These are phyloP conservation scores for Scaptodrosophila latifasciaeformis DNA, from an alignment of 2,888 invertebrate genomes.

Conservation along the genomic window DNA sequence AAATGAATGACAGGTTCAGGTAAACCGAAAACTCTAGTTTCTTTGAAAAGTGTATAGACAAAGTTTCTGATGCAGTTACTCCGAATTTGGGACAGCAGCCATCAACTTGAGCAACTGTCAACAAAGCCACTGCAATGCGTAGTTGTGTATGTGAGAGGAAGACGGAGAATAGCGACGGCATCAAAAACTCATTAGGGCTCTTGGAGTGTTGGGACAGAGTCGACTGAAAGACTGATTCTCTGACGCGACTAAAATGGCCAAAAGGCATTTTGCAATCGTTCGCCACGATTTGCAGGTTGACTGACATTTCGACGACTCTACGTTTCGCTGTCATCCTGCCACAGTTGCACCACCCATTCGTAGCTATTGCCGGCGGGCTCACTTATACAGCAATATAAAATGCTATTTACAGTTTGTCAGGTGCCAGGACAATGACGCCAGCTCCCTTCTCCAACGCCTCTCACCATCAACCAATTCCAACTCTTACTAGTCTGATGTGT, in stretches of 20 bases:
- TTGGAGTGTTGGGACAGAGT: conserved; percentile 10
- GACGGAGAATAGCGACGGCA: conserved; percentile 37
- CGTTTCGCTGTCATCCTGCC: background rate
- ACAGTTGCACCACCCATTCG: background rate
- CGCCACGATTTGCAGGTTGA: background rate
- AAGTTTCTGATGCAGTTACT: conserved; percentile 19
- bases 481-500: too few relatives aligned
- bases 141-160: conserved; percentile 3
- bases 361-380: background rate
- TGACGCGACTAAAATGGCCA: conserved; percentile 1
- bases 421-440: conserved; percentile 1
- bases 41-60: background rate
- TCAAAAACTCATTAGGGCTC: conserved; percentile 52
- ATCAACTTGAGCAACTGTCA: conserved; percentile 18
- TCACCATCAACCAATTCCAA: too few relatives aligned
- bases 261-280: conserved; percentile 2
- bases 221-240: background rate
- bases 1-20: too few relatives aligned
- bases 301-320: conserved; percentile 1
- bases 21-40: too few relatives aligned
- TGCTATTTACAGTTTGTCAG: conserved; percentile 1
- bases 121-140: conserved; percentile 28
- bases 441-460: conserved; percentile 2
- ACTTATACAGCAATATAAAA: background rate
- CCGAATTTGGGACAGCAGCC: conserved; percentile 49